Conservation (phyloP, 2,113 vertebrate genomes). For the Entelurus aequoreus region DNA sequence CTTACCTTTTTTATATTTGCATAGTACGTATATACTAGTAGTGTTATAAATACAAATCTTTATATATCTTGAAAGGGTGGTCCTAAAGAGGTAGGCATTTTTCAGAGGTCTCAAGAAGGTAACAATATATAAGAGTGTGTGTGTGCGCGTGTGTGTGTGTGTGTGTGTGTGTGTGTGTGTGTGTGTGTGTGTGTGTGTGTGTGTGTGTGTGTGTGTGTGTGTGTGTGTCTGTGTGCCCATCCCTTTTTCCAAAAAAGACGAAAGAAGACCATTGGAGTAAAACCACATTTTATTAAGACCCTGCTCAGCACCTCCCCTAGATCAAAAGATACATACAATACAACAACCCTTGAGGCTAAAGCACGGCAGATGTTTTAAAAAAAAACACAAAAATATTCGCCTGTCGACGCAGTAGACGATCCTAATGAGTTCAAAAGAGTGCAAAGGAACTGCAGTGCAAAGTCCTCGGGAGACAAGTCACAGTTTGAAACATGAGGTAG, state of each 20-base stretch:
- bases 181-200: too few relatives aligned
- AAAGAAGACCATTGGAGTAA: neutral
- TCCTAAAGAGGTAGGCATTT: too few relatives aligned
- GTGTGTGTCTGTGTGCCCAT: too few relatives aligned
- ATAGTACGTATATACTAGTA: too few relatives aligned
- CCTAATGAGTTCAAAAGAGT: constrained; percentile 41
- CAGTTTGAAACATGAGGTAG: constrained; percentile 22
- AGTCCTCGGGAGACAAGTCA: constrained; percentile 15
- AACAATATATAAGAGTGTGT: too few relatives aligned
- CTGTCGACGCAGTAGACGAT: constrained; percentile 6
- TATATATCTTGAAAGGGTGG: too few relatives aligned
- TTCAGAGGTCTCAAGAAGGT: too few relatives aligned
- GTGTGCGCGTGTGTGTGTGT: too few relatives aligned
- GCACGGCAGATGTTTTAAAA: neutral
- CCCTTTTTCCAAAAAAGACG: neutral
- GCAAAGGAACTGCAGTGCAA: constrained; percentile 54
- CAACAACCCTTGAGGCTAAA: neutral
- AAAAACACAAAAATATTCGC: constrained; percentile 36
- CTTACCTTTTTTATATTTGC: too few relatives aligned
- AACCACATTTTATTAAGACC: constrained; percentile 41
- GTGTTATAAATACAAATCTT: too few relatives aligned
- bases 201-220: too few relatives aligned
- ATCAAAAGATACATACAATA: constrained; percentile 7
- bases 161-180: too few relatives aligned
- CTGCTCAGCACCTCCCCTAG: constrained; percentile 18